Base-by-base conservation (phyloP, 2,797 vertebrate species). In the Rachycentron canadum region DNA sequence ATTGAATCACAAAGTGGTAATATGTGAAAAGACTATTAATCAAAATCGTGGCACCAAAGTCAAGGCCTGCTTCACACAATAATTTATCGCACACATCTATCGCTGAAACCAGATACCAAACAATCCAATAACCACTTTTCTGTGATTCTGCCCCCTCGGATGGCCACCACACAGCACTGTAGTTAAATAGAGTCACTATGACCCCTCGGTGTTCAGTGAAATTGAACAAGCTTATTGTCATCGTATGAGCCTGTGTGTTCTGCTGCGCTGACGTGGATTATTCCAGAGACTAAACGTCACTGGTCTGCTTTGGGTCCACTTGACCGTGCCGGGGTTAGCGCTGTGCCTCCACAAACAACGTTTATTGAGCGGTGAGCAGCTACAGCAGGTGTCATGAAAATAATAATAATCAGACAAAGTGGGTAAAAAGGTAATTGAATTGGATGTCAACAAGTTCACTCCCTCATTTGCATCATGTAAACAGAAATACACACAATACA, bases 211-310 rank as follows among this genome's bases (percentile, higher is more conserved):
- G 79, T 87, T 82, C 60, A 26, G 69, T 67, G 78, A 79, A 88
- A 89, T 69, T 78, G 79, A 78, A 86, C 83, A 84, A 69, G 79
- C 45, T 53, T 75, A 83, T 83, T 83, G 76, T 82, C 62, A 76
- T 82, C 69, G 73, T 73, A 7, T 23, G 72, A 76, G 73, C 69
- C 5, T 5, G 47, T 50, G 30, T 59, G 65, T 57, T 82, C 59
- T 66, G 62, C 47, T 67, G 64, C 47, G 76, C 53, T 64, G 32
- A 61, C 49, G 56, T 74, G 81, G 55, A 82, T 86, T 78, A 82
- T 81, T 64, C 56, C 49, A 72, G 61, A 63, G 43, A 78, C 73
- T 49, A 60, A 87, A 81, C 82, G 81, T 76, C 64, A 59, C 38
- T 26, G 30, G 65, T 47, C 16, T 30, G 64, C 36, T 57, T 60